phyloP scores from a whole-genome alignment of 2,113 vertebrate genomes.

The Plecotus auritus region DNA sequence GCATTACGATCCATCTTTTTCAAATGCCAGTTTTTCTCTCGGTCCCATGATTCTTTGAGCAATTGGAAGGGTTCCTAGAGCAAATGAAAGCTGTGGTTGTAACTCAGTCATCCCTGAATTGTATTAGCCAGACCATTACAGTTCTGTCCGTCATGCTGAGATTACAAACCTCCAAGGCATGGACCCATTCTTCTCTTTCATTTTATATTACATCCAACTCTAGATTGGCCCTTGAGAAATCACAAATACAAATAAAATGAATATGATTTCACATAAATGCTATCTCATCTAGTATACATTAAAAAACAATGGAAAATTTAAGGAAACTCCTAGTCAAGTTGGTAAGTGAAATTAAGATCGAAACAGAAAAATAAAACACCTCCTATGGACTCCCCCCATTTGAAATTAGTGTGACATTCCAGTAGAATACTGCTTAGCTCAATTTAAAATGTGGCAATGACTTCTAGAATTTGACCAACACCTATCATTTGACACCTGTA shows the following conservation, averaged over 20 bases:
- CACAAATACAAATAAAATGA: not conserved
- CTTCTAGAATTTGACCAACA: slow-evolving; percentile 28
- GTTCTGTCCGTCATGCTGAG: not conserved
- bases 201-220: not conserved
- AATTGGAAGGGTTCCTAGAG: slow-evolving; percentile 43
- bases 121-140: not conserved
- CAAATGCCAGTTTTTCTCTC: slow-evolving; percentile 28
- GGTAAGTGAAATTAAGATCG: not conserved
- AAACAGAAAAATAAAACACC: not conserved
- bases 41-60: not conserved
- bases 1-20: not conserved
- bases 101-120: slow-evolving; percentile 18
- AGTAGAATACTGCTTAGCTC: not conserved
- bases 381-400: not conserved
- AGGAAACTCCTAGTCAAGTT: not conserved
- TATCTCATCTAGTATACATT: not conserved
- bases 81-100: not conserved
- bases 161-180: not conserved
- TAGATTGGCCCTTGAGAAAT: not conserved
- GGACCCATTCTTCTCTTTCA: not conserved
- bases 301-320: not conserved
- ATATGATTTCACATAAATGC: not conserved
- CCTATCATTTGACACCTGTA: not conserved
- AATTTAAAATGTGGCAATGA: not conserved
- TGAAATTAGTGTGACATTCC: not conserved